These are phyloP conservation scores for Deilephila porcellus DNA, from an alignment of 2,888 invertebrate species.

Conservation along the genomic window DNA sequence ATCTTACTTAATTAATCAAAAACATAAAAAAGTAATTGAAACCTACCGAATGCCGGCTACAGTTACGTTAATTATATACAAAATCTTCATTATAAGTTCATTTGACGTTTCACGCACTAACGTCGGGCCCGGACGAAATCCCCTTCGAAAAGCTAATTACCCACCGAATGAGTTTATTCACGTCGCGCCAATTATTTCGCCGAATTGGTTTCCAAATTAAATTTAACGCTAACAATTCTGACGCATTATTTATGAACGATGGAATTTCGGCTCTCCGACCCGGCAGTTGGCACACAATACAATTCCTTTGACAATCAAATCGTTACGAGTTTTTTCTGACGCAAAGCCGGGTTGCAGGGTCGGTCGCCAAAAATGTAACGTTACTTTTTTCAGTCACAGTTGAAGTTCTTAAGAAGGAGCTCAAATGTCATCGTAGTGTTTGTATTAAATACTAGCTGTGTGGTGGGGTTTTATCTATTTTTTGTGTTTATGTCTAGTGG, in stretches of 20 bases:
- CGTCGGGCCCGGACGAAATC: not conserved
- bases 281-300: not conserved
- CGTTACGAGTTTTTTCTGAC: not conserved
- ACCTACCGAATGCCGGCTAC: not conserved
- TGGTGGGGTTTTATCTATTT: too few relatives aligned
- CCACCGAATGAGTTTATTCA: conserved; percentile 29
- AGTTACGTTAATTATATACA: not conserved
- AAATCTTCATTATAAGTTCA: not conserved
- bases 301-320: conserved; percentile 10
- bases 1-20: not conserved
- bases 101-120: not conserved
- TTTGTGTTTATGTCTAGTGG: too few relatives aligned
- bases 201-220: conserved; percentile 28
- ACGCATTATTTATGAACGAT: conserved; percentile 5
- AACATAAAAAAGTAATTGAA: not conserved
- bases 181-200: conserved; percentile 28
- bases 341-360: not conserved
- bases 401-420: too few relatives aligned
- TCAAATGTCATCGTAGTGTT: too few relatives aligned
- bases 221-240: conserved; percentile 12
- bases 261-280: not conserved
- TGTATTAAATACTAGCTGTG: too few relatives aligned
- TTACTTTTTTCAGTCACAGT: too few relatives aligned
- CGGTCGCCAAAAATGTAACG: not conserved
- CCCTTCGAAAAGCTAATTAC: conserved; percentile 28